Evolutionary conservation across 2,888 invertebrate genomes (phyloP).

Genomic region (Acanthacorydalis orientalis): DNA sequence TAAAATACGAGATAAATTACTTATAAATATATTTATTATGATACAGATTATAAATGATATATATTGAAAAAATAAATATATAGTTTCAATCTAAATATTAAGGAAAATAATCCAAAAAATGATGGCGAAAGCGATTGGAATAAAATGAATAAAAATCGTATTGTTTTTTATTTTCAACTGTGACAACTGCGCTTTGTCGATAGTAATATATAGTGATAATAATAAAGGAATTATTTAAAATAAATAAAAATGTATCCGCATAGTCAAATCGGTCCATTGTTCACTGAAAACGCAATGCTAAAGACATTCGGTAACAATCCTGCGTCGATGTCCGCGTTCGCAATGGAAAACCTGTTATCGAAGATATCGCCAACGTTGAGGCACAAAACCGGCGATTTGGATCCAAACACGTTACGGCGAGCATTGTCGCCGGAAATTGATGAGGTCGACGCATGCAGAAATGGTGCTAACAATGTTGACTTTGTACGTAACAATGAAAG

Average conservation of each 20-base stretch:
- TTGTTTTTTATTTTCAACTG: neutral
- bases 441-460: conserved; percentile 9
- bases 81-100: too few relatives aligned
- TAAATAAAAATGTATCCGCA: conserved; percentile 1
- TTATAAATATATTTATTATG: too few relatives aligned
- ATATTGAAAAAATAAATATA: too few relatives aligned
- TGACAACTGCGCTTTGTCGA: neutral
- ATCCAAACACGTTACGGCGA: conserved; percentile 4
- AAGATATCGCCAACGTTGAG: conserved; percentile 9
- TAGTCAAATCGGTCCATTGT: conserved; percentile 12
- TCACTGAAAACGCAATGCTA: conserved; percentile 22
- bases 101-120: too few relatives aligned
- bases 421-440: conserved; percentile 3
- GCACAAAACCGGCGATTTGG: conserved; percentile 7
- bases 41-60: too few relatives aligned
- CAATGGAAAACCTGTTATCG: conserved; percentile 25
- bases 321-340: conserved; percentile 18
- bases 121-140: neutral
- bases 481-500: conserved; percentile 8
- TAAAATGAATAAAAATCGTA: neutral
- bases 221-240: neutral
- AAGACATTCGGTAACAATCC: conserved; percentile 22
- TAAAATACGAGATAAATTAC: too few relatives aligned
- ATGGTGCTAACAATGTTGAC: conserved; percentile 3
- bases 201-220: neutral